Percentiles rank a stretch among this genome's conserved stretches.
Conservation (phyloP, 2,797 vertebrate species). For the Aythya fuligula region DNA sequence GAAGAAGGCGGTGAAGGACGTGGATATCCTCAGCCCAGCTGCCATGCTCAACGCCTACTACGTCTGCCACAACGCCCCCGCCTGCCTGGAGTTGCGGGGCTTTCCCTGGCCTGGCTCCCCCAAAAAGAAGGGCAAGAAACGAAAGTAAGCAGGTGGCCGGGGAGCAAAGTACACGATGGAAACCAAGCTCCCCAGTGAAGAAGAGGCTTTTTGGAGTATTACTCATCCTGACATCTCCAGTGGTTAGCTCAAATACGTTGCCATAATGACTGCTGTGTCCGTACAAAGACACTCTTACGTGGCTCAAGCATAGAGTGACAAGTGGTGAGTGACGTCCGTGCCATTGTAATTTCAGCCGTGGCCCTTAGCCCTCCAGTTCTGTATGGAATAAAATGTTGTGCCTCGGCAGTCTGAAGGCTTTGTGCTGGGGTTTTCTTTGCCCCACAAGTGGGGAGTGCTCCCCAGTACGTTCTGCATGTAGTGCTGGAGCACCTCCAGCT, state of each 20-base stretch:
- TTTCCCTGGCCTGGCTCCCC: constrained; percentile 81
- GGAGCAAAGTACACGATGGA: neutral
- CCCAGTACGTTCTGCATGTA: neutral
- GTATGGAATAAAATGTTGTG: neutral
- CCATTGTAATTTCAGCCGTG: neutral
- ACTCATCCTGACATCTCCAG: neutral
- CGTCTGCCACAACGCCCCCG: constrained; percentile 86
- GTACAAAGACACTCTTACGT: neutral
- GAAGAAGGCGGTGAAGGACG: constrained; percentile 69
- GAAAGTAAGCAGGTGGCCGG: constrained; percentile 36
- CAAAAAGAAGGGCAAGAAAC: constrained; percentile 81
- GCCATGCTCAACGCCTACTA: constrained; percentile 90
- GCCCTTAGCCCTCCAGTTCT: accelerated
- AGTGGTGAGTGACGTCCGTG: neutral
- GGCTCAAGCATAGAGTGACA: neutral
- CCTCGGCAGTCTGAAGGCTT: neutral
- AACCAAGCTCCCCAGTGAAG: accelerated
- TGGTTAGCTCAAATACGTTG: neutral
- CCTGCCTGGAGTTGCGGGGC: constrained; percentile 85
- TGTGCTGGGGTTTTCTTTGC: neutral
- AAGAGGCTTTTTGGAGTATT: neutral
- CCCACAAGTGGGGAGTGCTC: accelerated
- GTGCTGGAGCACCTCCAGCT: neutral
- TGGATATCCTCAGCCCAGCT: constrained; percentile 83
- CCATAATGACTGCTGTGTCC: accelerated